Evolutionary conservation across 2,113 vertebrate species (phyloP).

Genomic region (Epinephelus lanceolatus): DNA sequence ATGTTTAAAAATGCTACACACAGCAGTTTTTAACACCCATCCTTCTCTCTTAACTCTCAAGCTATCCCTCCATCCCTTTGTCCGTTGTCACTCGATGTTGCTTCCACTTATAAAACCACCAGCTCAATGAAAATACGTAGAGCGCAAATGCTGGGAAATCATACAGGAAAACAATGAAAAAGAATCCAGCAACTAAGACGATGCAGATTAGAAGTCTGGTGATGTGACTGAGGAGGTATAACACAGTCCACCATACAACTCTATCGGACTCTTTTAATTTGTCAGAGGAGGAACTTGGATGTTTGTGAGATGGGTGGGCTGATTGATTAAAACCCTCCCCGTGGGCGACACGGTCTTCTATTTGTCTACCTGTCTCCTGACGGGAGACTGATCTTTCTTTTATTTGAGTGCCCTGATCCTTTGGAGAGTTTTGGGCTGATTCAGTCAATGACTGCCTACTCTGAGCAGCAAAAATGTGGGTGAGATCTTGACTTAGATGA

Average conservation of each 20-base stretch:
- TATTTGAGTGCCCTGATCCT: conserved; percentile 29
- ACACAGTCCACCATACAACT: conserved; percentile 68
- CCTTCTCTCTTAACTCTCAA: not conserved
- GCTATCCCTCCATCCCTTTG: conserved; percentile 70
- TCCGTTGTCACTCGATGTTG: conserved; percentile 73
- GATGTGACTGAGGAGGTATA: conserved; percentile 79
- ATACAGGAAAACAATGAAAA: conserved; percentile 87
- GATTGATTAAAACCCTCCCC: conserved; percentile 40
- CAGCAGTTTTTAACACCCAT: not conserved
- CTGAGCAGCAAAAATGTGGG: not conserved
- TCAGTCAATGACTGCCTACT: conserved; percentile 15
- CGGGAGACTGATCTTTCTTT: conserved; percentile 29
- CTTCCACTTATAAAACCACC: conserved; percentile 87
- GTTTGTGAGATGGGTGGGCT: conserved; percentile 15
- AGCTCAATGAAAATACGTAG: conserved; percentile 90
- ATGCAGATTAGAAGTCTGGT: conserved; percentile 84
- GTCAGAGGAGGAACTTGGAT: conserved; percentile 19
- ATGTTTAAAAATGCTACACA: conserved; percentile 5
- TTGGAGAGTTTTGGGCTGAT: conserved; percentile 15
- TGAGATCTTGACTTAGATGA: conserved; percentile 24
- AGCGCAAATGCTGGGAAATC: conserved; percentile 90
- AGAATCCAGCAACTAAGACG: conserved; percentile 88
- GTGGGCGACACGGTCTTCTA: conserved; percentile 11
- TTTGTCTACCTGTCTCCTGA: conserved; percentile 40
- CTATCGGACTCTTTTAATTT: conserved; percentile 61